Percentiles rank a stretch among this genome's conserved stretches.
phyloP scores from a whole-genome alignment of 53 echinoderm and acorn worm species.

The Apostichopus leukothele region DNA sequence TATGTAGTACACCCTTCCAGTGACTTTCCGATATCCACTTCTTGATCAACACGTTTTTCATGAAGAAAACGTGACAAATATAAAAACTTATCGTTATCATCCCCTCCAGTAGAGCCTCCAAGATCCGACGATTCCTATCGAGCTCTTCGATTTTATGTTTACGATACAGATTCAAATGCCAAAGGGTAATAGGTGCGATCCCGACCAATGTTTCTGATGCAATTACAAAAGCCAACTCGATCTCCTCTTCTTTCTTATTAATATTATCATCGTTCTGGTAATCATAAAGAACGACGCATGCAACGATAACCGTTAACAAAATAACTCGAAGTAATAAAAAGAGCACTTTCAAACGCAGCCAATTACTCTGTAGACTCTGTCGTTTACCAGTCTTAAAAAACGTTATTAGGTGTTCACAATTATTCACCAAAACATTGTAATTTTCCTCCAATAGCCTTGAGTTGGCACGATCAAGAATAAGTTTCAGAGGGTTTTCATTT shows the following conservation, averaged over 20 bases:
- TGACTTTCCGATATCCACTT: neutral
- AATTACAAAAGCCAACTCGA: neutral
- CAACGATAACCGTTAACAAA: neutral
- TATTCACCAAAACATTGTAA: neutral
- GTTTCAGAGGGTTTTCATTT: conserved; percentile 7
- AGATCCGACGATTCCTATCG: conserved; percentile 10
- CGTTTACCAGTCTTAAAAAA: conserved; percentile 24
- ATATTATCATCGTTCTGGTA: neutral
- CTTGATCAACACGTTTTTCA: neutral
- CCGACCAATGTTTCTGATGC: neutral
- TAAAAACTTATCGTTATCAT: neutral
- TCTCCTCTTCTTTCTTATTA: neutral
- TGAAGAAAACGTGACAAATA: neutral
- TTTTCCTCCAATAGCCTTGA: conserved; percentile 5
- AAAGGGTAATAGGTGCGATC: neutral
- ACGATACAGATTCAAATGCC: neutral
- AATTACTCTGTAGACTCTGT: conserved; percentile 8
- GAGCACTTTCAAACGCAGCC: neutral
- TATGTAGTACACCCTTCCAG: neutral
- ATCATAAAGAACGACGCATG: no score
- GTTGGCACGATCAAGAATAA: conserved; percentile 26
- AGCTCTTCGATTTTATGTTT: neutral
- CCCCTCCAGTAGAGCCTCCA: conserved; percentile 7
- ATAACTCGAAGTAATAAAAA: neutral
- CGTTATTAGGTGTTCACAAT: conserved; percentile 34